Percentiles rank a stretch among this genome's conserved stretches.
phyloP scores from a whole-genome alignment of 2,113 vertebrate genomes.

The Hymenochirus boettgeri region DNA sequence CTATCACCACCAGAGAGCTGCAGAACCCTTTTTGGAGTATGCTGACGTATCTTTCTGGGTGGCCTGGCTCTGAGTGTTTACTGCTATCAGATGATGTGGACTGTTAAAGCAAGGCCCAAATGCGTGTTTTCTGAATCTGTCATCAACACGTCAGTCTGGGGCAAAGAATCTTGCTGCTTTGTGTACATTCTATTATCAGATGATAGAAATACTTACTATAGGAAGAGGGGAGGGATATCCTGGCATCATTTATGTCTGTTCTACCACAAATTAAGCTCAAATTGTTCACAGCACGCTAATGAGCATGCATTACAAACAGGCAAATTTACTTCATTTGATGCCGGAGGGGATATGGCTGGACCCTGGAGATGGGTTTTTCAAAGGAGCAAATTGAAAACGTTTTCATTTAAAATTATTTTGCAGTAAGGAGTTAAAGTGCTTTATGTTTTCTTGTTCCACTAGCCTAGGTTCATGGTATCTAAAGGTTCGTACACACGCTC shows the following conservation, averaged over 20 bases:
- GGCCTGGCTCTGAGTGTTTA: slow-evolving; percentile 15
- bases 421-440: no score
- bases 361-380: no score
- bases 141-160: neutral
- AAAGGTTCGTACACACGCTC: no score
- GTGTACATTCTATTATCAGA: neutral
- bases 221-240: neutral
- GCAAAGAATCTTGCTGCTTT: neutral
- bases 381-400: no score
- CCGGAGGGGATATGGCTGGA: neutral
- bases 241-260: neutral
- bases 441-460: no score
- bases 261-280: neutral
- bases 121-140: neutral
- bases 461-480: no score
- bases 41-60: slow-evolving; percentile 12
- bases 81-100: neutral
- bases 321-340: neutral
- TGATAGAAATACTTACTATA: neutral
- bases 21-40: neutral
- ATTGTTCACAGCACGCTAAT: neutral
- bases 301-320: neutral
- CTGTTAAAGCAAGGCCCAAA: slow-evolving; percentile 11
- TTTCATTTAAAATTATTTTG: no score
- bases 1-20: slow-evolving; percentile 1